These are phyloP conservation scores for Auanema freiburgensis DNA, from an alignment of 2,888 invertebrate species.

Conservation along the genomic window DNA sequence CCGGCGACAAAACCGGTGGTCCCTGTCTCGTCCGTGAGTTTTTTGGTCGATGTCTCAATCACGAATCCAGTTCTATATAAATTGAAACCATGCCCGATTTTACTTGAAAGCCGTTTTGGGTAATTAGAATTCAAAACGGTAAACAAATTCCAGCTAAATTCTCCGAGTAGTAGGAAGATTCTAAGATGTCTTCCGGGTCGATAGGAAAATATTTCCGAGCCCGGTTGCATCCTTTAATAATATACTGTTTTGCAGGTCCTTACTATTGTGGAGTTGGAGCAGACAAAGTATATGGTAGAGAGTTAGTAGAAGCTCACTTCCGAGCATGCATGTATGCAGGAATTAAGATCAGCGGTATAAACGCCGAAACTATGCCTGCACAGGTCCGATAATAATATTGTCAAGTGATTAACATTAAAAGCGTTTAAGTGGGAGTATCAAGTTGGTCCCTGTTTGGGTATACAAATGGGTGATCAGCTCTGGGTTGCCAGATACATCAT, in stretches of 20 bases:
- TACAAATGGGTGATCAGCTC: conserved; percentile 67
- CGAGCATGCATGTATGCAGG: conserved; percentile 89
- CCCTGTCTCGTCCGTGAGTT: too few species aligned
- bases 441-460: conserved; percentile 69
- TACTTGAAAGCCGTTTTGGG: too few species aligned
- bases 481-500: conserved; percentile 68
- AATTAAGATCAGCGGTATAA: conserved; percentile 85
- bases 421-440: conserved; percentile 64
- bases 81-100: too few species aligned
- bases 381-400: conserved; percentile 69
- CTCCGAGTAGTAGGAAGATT: too few species aligned
- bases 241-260: conserved; percentile 72
- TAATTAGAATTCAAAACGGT: too few species aligned
- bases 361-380: conserved; percentile 83
- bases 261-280: conserved; percentile 97
- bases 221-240: neutral
- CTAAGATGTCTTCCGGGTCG: too few species aligned
- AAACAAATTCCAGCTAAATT: too few species aligned
- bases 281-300: conserved; percentile 88
- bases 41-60: too few species aligned
- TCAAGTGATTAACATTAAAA: neutral
- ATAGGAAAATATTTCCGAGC: neutral
- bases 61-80: too few species aligned
- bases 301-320: conserved; percentile 93
- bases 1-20: too few species aligned